These are phyloP conservation scores for Tetropium fuscum DNA, from an alignment of 2,888 invertebrate genomes.

Conservation along the genomic window DNA sequence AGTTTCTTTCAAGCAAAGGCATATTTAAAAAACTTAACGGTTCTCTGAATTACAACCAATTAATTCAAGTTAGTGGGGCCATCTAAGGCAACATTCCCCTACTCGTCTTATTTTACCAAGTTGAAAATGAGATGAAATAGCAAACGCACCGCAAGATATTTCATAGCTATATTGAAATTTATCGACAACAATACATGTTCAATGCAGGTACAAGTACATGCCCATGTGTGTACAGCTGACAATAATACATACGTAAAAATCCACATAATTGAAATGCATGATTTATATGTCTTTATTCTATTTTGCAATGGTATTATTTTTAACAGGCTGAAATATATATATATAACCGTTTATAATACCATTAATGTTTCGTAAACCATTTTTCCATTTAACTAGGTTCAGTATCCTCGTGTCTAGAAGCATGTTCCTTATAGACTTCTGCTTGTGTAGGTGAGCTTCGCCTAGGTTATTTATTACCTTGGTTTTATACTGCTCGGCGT, in stretches of 20 bases:
- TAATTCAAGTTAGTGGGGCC: too few relatives aligned
- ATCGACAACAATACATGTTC: too few relatives aligned
- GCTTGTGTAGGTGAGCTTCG: conserved; percentile 43
- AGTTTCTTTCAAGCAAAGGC: too few relatives aligned
- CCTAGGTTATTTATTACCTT: conserved; percentile 40
- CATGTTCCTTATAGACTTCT: conserved; percentile 37
- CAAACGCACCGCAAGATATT: too few relatives aligned
- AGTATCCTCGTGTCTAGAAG: conserved; percentile 38
- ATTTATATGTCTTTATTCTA: conserved; percentile 9
- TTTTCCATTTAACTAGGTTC: conserved; percentile 34
- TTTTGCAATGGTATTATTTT: background rate
- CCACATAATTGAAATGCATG: background rate
- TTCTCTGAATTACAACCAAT: too few relatives aligned
- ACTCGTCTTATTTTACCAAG: too few relatives aligned
- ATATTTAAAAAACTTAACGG: too few relatives aligned
- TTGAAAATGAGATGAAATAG: too few relatives aligned
- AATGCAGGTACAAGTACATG: too few relatives aligned
- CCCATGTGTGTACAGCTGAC: too few relatives aligned
- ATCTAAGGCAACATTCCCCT: too few relatives aligned
- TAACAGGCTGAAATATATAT: conserved; percentile 12
- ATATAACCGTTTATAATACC: conserved; percentile 17
- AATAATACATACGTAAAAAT: conserved; percentile 1
- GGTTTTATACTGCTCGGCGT: conserved; percentile 26
- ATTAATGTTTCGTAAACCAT: conserved; percentile 36
- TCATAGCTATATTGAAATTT: too few relatives aligned